phyloP scores from a whole-genome alignment of 2,888 invertebrate genomes.

The Drosophila quasianomalipes region DNA sequence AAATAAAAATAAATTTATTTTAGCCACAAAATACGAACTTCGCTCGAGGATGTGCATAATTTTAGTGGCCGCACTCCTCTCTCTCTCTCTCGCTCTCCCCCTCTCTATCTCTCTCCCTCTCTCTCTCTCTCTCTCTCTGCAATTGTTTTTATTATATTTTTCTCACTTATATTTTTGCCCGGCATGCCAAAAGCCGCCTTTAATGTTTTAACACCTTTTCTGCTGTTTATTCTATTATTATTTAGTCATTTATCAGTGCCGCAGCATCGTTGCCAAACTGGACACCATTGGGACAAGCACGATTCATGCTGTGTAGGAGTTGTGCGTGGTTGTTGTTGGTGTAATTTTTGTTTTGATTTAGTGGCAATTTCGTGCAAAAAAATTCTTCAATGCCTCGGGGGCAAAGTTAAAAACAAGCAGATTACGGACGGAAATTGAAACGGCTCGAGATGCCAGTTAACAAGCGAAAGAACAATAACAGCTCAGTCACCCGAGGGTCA shows the following conservation, averaged over 20 bases:
- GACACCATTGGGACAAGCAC: conserved; percentile 40
- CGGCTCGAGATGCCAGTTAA: conserved; percentile 50
- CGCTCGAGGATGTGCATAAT: conserved; percentile 46
- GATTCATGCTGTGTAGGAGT: conserved; percentile 64
- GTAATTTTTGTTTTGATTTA: conserved; percentile 69
- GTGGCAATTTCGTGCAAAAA: conserved; percentile 74
- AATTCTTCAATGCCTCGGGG: conserved; percentile 65
- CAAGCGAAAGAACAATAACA: conserved; percentile 55
- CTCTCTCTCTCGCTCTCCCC: not conserved
- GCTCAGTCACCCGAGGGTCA: conserved; percentile 47
- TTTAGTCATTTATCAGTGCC: conserved; percentile 75
- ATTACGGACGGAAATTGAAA: conserved; percentile 71
- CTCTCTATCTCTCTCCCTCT: not conserved
- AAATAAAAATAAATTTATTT: conserved; percentile 52
- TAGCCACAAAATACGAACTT: conserved; percentile 37
- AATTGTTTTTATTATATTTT: conserved; percentile 1
- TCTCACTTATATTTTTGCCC: conserved; percentile 21
- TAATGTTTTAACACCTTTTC: conserved; percentile 65
- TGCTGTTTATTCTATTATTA: conserved; percentile 77
- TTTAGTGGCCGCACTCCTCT: conserved; percentile 6
- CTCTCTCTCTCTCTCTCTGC: not conserved
- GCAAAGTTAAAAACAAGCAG: conserved; percentile 58
- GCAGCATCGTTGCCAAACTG: conserved; percentile 31
- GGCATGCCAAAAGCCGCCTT: conserved; percentile 51
- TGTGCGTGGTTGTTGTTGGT: conserved; percentile 23